These are phyloP conservation scores for Thunnus albacares DNA, from an alignment of 2,797 vertebrate species.

Conservation along the genomic window DNA sequence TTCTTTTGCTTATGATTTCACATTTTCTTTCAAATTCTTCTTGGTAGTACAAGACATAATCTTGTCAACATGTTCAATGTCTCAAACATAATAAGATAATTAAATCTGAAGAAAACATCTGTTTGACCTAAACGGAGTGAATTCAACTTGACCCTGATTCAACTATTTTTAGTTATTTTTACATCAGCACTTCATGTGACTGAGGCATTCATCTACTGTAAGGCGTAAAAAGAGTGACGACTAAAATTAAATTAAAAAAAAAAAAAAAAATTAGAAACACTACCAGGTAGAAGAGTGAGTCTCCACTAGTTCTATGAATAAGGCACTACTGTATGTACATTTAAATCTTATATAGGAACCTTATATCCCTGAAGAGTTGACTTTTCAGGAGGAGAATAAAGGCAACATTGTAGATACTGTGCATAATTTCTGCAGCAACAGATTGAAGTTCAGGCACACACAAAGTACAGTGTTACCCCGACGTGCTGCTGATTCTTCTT, in stretches of 20 bases:
- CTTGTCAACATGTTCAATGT: constrained; percentile 3
- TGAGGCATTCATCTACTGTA: neutral
- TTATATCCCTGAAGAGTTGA: neutral
- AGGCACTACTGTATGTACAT: constrained; percentile 8
- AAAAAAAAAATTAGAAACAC: constrained; percentile 3
- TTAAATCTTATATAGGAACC: neutral
- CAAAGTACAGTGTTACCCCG: neutral
- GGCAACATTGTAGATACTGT: neutral
- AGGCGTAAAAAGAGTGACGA: neutral
- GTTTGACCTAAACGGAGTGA: neutral
- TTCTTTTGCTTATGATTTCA: neutral
- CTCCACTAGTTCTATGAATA: constrained; percentile 6
- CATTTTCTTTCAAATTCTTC: neutral
- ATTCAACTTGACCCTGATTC: constrained; percentile 1
- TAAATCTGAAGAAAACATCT: neutral
- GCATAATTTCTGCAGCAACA: constrained; percentile 6
- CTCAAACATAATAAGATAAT: neutral
- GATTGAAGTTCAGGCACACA: constrained; percentile 5
- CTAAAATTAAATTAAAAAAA: neutral
- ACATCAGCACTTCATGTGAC: neutral
- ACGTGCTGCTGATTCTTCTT: neutral
- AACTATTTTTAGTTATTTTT: neutral
- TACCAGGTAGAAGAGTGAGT: neutral
- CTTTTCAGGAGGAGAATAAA: neutral
- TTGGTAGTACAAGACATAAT: neutral